A percentile compares a stretch with the other conserved stretches of the same genome.
Conservation (phyloP, 2,797 vertebrate genomes). For the Spondyliosoma cantharus region DNA sequence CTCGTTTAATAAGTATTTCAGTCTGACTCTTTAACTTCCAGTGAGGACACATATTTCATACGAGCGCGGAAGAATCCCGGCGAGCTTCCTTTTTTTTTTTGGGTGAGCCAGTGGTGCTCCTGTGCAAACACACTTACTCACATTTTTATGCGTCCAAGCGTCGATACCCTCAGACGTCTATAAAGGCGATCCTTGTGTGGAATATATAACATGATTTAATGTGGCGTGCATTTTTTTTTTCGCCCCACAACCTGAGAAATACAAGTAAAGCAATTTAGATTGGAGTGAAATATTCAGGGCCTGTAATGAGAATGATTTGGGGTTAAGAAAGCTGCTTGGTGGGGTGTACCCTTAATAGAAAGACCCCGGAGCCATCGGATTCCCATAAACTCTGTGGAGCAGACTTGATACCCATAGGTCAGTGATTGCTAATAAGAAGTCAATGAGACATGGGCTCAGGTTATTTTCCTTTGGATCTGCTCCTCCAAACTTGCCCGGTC, state of each 20-base stretch:
- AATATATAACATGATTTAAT: slow-evolving; percentile 65
- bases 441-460: slow-evolving; percentile 82
- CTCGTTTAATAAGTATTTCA: slow-evolving; percentile 67
- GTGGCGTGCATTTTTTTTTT: slow-evolving; percentile 36
- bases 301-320: slow-evolving; percentile 80
- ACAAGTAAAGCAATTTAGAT: slow-evolving; percentile 79
- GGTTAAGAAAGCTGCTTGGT: slow-evolving; percentile 80
- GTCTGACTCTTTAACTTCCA: slow-evolving; percentile 59
- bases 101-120: slow-evolving; percentile 32
- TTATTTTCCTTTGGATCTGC: slow-evolving; percentile 79
- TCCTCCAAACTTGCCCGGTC: slow-evolving; percentile 70
- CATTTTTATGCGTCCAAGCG: slow-evolving; percentile 52
- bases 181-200: slow-evolving; percentile 63
- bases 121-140: slow-evolving; percentile 55
- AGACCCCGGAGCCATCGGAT: slow-evolving; percentile 79
- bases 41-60: slow-evolving; percentile 52
- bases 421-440: slow-evolving; percentile 88
- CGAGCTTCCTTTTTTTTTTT: slow-evolving; percentile 27
- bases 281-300: slow-evolving; percentile 78
- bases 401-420: slow-evolving; percentile 87
- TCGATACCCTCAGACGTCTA: slow-evolving; percentile 43
- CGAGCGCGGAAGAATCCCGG: slow-evolving; percentile 49
- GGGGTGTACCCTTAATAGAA: slow-evolving; percentile 81
- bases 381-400: slow-evolving; percentile 83
- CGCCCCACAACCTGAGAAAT: slow-evolving; percentile 68